phyloP scores from a whole-genome alignment of 2,797 vertebrate species.

The Odontamblyopus rebecca region DNA sequence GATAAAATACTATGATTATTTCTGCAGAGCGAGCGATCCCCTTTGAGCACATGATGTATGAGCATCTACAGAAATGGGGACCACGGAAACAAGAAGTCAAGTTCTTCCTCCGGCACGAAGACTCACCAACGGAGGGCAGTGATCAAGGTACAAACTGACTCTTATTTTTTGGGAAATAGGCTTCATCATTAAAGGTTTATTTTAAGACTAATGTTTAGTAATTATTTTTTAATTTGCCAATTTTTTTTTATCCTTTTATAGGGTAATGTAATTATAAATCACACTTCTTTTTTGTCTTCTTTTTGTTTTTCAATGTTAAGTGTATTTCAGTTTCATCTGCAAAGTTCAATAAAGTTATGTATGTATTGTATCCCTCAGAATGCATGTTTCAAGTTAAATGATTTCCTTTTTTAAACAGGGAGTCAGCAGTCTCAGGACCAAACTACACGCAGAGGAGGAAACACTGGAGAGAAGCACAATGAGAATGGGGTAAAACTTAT shows the following conservation, averaged over 20 bases:
- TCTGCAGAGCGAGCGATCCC: constrained; percentile 90
- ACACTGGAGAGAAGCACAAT: constrained; percentile 75
- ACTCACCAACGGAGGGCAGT: constrained; percentile 88
- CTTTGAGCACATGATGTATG: constrained; percentile 98
- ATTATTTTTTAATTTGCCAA: neutral
- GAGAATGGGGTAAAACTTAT: constrained; percentile 78
- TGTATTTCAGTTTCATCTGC: constrained; percentile 41
- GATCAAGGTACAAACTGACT: constrained; percentile 82
- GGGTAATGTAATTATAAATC: neutral
- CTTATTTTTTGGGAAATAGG: too few species aligned
- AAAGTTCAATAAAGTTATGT: constrained; percentile 44
- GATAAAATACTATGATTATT: constrained; percentile 1
- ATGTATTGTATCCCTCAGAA: constrained; percentile 33
- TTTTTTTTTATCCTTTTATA: too few species aligned
- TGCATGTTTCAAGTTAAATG: constrained; percentile 20
- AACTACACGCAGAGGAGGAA: constrained; percentile 70
- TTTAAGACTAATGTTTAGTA: neutral
- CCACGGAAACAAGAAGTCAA: constrained; percentile 96
- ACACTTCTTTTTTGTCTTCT: neutral
- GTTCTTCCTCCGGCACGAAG: constrained; percentile 96
- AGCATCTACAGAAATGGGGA: constrained; percentile 98
- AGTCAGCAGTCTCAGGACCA: constrained; percentile 83
- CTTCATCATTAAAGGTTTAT: neutral
- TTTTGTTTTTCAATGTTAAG: neutral
- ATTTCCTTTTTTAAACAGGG: constrained; percentile 64